Evolutionary conservation across 2,113 vertebrate genomes (phyloP).

Genomic region (Semicossyphus pulcher): DNA sequence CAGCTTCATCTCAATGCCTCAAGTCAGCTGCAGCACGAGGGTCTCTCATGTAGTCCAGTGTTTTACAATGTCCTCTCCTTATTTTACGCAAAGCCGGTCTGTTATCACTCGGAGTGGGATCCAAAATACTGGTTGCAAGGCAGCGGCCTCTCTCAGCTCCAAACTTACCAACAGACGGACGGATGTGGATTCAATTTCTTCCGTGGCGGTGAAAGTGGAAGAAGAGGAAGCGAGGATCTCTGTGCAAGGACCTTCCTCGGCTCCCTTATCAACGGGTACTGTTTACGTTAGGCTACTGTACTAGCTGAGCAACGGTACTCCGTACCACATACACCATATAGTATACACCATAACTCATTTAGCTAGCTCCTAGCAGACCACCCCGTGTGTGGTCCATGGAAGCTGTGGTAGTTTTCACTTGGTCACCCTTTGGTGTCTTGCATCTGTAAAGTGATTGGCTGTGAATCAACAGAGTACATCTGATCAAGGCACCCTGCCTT

Average conservation of each 20-base stretch:
- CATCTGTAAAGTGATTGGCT: neutral
- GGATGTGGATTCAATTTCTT: neutral
- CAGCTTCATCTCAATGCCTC: neutral
- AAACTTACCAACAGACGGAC: constrained; percentile 39
- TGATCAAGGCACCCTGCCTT: neutral
- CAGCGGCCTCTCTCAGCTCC: constrained; percentile 40
- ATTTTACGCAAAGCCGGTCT: constrained; percentile 59
- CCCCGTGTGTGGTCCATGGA: no score
- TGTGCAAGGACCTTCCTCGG: constrained; percentile 16
- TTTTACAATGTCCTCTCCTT: constrained; percentile 74
- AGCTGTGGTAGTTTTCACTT: neutral
- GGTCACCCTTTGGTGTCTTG: neutral
- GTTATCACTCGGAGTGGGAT: constrained; percentile 19
- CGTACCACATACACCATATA: no score
- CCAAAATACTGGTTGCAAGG: neutral
- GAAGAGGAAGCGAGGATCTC: constrained; percentile 62
- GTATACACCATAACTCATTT: no score
- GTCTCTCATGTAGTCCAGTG: neutral
- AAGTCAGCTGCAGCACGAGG: neutral
- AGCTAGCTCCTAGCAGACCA: no score
- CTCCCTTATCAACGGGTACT: constrained; percentile 36
- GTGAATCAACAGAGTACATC: neutral
- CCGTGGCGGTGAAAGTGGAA: constrained; percentile 68
- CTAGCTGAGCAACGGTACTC: neutral
- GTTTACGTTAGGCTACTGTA: neutral